Conservation (phyloP, 2,113 vertebrate genomes). For the Charadrius vociferus region DNA sequence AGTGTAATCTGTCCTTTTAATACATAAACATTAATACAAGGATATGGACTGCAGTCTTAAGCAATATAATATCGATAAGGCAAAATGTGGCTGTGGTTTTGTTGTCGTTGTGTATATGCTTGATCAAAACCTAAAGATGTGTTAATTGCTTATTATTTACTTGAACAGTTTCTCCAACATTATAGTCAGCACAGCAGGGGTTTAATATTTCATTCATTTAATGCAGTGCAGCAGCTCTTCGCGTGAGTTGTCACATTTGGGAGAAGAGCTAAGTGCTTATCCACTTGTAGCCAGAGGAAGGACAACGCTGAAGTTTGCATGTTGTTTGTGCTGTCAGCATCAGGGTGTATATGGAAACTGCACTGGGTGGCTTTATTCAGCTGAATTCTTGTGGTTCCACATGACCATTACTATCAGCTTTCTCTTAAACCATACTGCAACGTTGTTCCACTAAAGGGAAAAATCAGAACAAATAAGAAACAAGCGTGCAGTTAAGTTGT, state of each 20-base stretch:
- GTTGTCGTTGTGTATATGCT: not conserved
- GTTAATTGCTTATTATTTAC: not conserved
- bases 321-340: slow-evolving; percentile 63
- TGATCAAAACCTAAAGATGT: not conserved
- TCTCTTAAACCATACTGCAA: not conserved
- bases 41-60: not conserved
- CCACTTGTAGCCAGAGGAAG: slow-evolving; percentile 23
- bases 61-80: not conserved
- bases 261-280: not conserved
- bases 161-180: not conserved
- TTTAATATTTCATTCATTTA: not conserved
- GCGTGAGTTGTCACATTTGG: not conserved
- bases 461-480: not conserved
- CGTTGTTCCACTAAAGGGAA: not conserved
- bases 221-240: not conserved
- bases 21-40: not conserved
- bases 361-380: not conserved
- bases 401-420: not conserved
- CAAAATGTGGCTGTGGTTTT: not conserved
- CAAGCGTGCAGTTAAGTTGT: not conserved
- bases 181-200: not conserved
- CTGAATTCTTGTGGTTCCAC: slow-evolving; percentile 16
- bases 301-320: slow-evolving; percentile 43
- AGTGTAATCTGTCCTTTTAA: not conserved
- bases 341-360: slow-evolving; percentile 69